A percentile compares a stretch with the other conserved stretches of the same genome.
These are phyloP conservation scores for Hypanus sabinus DNA, from an alignment of 2,113 vertebrate genomes.

Conservation along the genomic window DNA sequence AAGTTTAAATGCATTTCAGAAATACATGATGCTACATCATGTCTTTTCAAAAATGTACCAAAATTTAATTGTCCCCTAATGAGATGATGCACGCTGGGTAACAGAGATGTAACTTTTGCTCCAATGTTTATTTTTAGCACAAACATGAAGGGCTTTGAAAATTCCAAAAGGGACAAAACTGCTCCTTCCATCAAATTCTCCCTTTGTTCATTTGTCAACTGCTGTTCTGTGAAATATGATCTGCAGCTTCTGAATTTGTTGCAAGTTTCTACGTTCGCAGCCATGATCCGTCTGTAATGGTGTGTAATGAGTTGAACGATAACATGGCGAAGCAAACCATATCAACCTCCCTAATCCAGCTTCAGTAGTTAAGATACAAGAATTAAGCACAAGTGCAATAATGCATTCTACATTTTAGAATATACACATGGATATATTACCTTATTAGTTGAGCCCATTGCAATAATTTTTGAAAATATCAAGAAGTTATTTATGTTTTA, in stretches of 20 bases:
- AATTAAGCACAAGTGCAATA: background rate
- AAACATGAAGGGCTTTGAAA: background rate
- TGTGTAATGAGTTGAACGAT: conserved; percentile 3
- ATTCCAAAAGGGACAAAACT: background rate
- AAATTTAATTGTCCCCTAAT: background rate
- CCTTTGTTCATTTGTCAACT: conserved; percentile 8
- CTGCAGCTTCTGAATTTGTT: background rate
- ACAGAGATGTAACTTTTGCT: background rate
- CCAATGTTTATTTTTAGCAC: background rate
- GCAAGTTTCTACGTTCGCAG: background rate
- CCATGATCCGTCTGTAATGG: background rate
- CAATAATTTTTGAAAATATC: background rate
- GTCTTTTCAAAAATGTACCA: background rate
- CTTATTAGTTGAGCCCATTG: background rate
- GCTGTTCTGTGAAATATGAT: background rate
- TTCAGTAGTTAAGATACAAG: conserved; percentile 25
- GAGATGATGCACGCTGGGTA: background rate
- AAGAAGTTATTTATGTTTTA: background rate
- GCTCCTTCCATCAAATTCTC: background rate
- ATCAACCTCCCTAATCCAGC: conserved; percentile 1
- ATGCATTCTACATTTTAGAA: conserved; percentile 9
- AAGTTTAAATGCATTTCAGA: background rate
- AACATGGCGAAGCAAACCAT: background rate
- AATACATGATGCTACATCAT: background rate
- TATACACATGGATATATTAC: conserved; percentile 2